A percentile compares a stretch with the other conserved stretches of the same genome.
phyloP scores from a whole-genome alignment of 2,888 invertebrate genomes.

The Carabus problematicus region DNA sequence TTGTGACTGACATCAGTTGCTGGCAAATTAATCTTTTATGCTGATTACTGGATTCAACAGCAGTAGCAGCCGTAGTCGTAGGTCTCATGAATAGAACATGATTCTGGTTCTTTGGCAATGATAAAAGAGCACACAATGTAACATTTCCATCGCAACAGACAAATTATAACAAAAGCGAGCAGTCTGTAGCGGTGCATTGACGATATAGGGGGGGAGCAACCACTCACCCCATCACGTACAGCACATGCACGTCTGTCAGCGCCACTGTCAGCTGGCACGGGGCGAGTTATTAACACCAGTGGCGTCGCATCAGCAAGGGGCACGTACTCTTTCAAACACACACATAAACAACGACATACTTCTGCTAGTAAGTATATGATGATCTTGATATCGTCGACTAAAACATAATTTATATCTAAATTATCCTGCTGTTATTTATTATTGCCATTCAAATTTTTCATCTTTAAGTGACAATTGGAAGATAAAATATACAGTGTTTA shows the following conservation, averaged over 20 bases:
- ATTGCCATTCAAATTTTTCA: no score
- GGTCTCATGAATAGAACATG: slow-evolving; percentile 2
- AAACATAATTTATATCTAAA: no score
- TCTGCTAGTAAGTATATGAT: no score
- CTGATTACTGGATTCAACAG: no score
- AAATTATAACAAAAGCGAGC: slow-evolving; percentile 36
- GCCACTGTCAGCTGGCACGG: slow-evolving; percentile 21
- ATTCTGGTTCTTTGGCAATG: slow-evolving; percentile 8
- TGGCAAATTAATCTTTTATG: no score
- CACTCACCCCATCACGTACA: neutral
- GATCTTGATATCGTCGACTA: no score
- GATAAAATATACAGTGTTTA: neutral
- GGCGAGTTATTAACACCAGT: slow-evolving; percentile 12
- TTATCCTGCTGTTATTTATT: no score
- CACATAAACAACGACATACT: neutral
- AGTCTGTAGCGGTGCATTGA: slow-evolving; percentile 5
- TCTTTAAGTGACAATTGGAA: neutral
- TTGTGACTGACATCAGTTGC: no score
- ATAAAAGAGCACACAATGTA: slow-evolving; percentile 28
- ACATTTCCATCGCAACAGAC: slow-evolving; percentile 35
- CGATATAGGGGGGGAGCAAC: slow-evolving; percentile 1
- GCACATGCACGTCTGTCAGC: no score
- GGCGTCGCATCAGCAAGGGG: slow-evolving; percentile 4
- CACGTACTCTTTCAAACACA: neutral
- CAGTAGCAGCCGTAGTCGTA: no score